Percentiles rank a stretch among this genome's conserved stretches.
Conservation (phyloP, 2,797 vertebrate genomes). For the Diplodus sargus region DNA sequence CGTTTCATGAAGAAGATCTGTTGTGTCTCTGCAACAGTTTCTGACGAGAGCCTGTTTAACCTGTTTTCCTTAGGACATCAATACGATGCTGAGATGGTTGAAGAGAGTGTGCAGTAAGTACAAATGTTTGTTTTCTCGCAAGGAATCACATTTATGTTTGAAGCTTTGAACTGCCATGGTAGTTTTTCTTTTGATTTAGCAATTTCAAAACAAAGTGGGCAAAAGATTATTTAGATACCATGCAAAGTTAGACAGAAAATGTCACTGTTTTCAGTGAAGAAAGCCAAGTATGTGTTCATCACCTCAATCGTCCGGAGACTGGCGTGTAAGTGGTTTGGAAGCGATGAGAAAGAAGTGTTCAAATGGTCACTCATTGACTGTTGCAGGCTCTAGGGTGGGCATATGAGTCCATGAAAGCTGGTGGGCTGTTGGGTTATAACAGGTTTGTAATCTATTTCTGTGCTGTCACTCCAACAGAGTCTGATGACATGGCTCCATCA, state of each 20-base stretch:
- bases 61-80: conserved; percentile 61
- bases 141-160: background rate
- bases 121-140: background rate
- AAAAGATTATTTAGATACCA: background rate
- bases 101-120: conserved; percentile 70
- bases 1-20: background rate
- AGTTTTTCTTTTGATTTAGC: background rate
- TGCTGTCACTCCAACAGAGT: conserved; percentile 54
- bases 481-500: conserved; percentile 37
- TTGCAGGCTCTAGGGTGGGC: too few relatives aligned
- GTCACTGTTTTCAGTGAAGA: background rate
- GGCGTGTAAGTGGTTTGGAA: too few relatives aligned
- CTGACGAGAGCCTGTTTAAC: background rate
- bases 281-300: too few relatives aligned
- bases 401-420: too few relatives aligned
- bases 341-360: too few relatives aligned
- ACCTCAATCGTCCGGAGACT: too few relatives aligned
- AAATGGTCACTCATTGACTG: too few relatives aligned
- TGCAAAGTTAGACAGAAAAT: background rate
- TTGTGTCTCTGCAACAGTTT: background rate
- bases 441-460: conserved; percentile 11
- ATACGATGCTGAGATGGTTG: conserved; percentile 70
- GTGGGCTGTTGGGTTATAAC: too few relatives aligned
- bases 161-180: background rate
- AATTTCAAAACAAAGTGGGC: background rate